Base-by-base conservation (phyloP, 2,113 vertebrate species). In the Centropus bengalensis region DNA sequence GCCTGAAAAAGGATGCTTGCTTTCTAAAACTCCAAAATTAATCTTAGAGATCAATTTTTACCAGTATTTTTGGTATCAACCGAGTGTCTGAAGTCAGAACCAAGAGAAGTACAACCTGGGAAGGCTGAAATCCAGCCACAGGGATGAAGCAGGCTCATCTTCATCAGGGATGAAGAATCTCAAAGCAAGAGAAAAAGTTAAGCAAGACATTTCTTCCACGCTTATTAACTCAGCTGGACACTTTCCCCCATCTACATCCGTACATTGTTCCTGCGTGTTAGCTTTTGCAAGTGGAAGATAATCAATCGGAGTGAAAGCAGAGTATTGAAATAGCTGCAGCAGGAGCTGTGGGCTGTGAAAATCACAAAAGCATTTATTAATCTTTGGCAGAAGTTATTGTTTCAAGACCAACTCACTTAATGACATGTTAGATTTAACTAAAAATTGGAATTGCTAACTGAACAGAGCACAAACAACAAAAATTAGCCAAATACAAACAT, bases 401-500 rank as follows among this genome's bases (percentile, higher is more conserved):
- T 56, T 54, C 1, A 5, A 66, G 26, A 40, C 69, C 21, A 28
- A 5, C 30, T 47, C 51, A 26, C 22, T 26, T 51, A 32, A 49
- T 20, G 28, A 7, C 5, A 3, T 8, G 3, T 21, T 22, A 26
- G 15, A 22, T 56, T 32, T 33, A 27, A 42, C 8, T 23, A 56
- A 18, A 56, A 58, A 73, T 33, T 42, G 7, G 5, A 21, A 30
- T n/a, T 69, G 77, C 38, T 51, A 24, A 15, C 17, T 67, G 38
- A 60, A 33, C 7, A 4, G 13, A 51, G n/a, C 30, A 33, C 10
- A 52, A 58, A 40, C 7, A 55, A 42, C 13, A 30, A 67, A 79
- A 77, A 7, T 2, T 0, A 36, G 10, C 6, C 1, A 2, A 44
- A 38, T 32, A 22, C 4, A 1, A 58, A 15, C 20, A 5, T 69